These are phyloP conservation scores for Agrotis puta DNA, from an alignment of 2,888 invertebrate genomes.

Conservation along the genomic window DNA sequence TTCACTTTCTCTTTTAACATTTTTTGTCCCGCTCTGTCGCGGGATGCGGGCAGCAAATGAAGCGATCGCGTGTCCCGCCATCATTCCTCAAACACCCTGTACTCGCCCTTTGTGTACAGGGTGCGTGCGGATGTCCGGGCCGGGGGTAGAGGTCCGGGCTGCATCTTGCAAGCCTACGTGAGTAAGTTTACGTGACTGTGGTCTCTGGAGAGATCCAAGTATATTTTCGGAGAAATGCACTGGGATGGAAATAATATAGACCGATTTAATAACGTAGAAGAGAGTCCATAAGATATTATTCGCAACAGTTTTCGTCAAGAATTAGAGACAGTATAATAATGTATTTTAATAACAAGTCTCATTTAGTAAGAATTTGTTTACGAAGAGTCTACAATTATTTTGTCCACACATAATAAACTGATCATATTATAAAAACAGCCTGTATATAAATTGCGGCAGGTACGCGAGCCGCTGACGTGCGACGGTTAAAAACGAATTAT, in stretches of 20 bases:
- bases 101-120: conserved; percentile 72
- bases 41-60: conserved; percentile 83
- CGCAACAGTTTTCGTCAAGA: neutral
- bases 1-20: conserved; percentile 51
- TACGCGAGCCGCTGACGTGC: conserved; percentile 83
- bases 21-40: conserved; percentile 62
- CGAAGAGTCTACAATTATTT: neutral
- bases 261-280: neutral
- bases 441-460: conserved; percentile 75
- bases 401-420: neutral
- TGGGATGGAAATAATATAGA: neutral
- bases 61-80: conserved; percentile 84
- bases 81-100: conserved; percentile 82
- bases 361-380: neutral
- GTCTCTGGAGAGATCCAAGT: neutral
- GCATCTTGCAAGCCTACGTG: conserved; percentile 30
- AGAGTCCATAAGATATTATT: neutral
- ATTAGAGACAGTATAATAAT: neutral
- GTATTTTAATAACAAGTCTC: neutral
- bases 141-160: conserved; percentile 25
- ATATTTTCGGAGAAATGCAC: neutral
- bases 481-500: conserved; percentile 89
- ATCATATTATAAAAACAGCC: conserved; percentile 54
- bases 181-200: conserved; percentile 11
- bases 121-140: conserved; percentile 60